Percentiles rank a stretch among this genome's conserved stretches.
Conservation (phyloP, 2,113 vertebrate species). For the Lampris incognitus region DNA sequence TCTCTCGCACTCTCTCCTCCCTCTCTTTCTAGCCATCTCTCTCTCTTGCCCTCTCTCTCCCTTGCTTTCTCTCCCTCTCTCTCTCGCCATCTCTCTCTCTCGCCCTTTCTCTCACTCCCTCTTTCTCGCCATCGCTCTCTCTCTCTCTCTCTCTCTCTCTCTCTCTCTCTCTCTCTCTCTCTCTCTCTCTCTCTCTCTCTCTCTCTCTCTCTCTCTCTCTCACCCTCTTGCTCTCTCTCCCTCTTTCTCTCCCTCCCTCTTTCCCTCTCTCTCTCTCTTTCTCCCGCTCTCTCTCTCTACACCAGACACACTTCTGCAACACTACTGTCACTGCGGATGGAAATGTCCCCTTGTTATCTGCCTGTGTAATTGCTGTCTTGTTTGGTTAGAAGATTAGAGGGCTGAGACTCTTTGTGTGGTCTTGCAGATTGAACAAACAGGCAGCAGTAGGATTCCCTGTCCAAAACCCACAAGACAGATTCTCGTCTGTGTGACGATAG, state of each 20-base stretch:
- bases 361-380: conserved; percentile 86
- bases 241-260: background rate
- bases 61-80: too few relatives aligned
- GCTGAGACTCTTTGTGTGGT: conserved; percentile 85
- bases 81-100: too few relatives aligned
- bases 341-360: conserved; percentile 84
- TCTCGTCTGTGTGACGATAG: conserved; percentile 63
- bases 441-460: conserved; percentile 65
- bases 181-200: background rate
- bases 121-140: conserved; percentile 33
- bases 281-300: conserved; percentile 63
- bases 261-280: conserved; percentile 5
- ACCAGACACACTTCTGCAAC: conserved; percentile 71
- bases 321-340: conserved; percentile 80
- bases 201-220: background rate
- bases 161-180: background rate
- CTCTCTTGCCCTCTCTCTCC: too few relatives aligned
- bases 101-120: conserved; percentile 31
- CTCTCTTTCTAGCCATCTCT: too few relatives aligned
- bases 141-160: background rate
- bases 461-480: conserved; percentile 73
- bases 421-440: conserved; percentile 85
- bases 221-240: background rate
- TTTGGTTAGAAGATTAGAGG: conserved; percentile 87
- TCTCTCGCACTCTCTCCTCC: too few relatives aligned